Conservation (phyloP, 2,113 vertebrate genomes). For the Mus musculus region GRCm39 chr13:83397501-83398000, state of each 20-base stretch:
- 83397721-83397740: slow-evolving; percentile 30
- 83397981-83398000: background rate
- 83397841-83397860: background rate
- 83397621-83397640: slow-evolving; percentile 36
- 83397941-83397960: too few species aligned
- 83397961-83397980: fast-evolving
- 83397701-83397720: background rate
- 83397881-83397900: fast-evolving
- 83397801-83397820: background rate
- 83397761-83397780: background rate
- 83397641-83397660: background rate
- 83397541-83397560: background rate
- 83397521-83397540: background rate
- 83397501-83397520: background rate
- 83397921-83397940: background rate
- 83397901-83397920: fast-evolving
- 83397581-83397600: slow-evolving; percentile 10
- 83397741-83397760: background rate
- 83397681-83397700: background rate
- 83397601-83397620: background rate
- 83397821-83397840: fast-evolving
- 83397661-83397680: background rate
- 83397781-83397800: background rate
- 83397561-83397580: background rate
- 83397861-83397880: too few species aligned